Evolutionary conservation across 2,888 invertebrate species (phyloP).

Genomic region (Chouioia cunea): DNA sequence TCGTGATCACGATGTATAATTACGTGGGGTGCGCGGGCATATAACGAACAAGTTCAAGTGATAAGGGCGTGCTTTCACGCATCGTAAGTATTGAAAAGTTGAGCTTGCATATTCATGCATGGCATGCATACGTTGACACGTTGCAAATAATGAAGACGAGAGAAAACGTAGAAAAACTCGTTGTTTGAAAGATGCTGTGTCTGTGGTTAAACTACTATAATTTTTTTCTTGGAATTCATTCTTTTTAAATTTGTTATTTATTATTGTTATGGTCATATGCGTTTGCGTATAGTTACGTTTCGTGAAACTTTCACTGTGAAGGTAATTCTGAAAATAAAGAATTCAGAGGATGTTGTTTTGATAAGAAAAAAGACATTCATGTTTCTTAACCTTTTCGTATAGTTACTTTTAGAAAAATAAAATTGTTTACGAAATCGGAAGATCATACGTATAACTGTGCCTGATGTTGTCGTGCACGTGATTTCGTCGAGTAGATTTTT

Average conservation of each 20-base stretch:
- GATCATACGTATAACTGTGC: too few species aligned
- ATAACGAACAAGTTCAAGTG: constrained; percentile 61
- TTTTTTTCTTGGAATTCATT: not conserved
- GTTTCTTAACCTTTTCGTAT: too few species aligned
- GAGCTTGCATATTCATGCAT: constrained; percentile 7
- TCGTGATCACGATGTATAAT: constrained; percentile 17
- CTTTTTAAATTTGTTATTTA: not conserved
- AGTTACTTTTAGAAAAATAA: too few species aligned
- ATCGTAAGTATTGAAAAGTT: constrained; percentile 12
- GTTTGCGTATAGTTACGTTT: too few species aligned
- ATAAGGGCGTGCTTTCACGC: constrained; percentile 64
- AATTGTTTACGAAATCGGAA: too few species aligned
- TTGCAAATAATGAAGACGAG: not conserved
- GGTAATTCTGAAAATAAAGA: too few species aligned
- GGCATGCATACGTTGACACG: constrained; percentile 4
- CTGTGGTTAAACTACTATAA: not conserved
- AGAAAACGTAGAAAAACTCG: not conserved
- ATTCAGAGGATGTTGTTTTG: too few species aligned
- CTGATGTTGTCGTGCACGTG: too few species aligned
- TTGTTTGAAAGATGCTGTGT: not conserved
- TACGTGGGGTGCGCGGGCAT: constrained; percentile 19
- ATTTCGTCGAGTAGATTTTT: too few species aligned
- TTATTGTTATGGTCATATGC: too few species aligned
- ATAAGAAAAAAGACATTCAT: too few species aligned
- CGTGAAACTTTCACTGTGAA: too few species aligned